Percentiles rank a stretch among this genome's conserved stretches.
Conservation (phyloP, 2,113 vertebrate species). For the Charina bottae region DNA sequence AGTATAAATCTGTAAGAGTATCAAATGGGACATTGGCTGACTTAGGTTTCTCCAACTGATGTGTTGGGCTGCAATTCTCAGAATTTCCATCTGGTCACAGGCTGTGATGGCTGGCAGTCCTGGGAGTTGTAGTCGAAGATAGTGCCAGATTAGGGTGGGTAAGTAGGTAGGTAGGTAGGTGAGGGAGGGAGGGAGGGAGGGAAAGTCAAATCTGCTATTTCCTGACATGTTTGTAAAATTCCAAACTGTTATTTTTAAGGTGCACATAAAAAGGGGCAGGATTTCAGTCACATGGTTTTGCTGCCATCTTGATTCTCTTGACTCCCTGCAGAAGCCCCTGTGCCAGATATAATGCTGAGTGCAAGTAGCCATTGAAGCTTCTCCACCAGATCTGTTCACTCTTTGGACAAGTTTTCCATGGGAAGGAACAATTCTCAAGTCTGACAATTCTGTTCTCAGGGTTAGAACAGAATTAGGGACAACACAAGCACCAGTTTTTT, state of each 20-base stretch:
- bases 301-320: neutral
- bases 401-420: neutral
- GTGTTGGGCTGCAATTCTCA: neutral
- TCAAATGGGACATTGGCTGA: neutral
- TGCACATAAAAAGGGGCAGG: neutral
- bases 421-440: neutral
- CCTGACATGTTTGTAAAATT: no score
- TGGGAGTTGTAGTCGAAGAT: neutral
- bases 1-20: neutral
- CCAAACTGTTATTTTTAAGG: neutral
- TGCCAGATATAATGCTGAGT: neutral
- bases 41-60: neutral
- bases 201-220: neutral
- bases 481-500: neutral
- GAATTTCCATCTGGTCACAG: neutral
- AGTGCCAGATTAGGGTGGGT: neutral
- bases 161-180: neutral
- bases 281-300: neutral
- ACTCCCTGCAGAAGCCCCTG: neutral
- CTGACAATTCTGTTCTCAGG: neutral
- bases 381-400: neutral
- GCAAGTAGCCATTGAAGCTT: neutral
- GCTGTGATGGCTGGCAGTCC: neutral
- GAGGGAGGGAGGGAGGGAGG: no score
- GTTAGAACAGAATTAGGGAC: neutral